Percentiles rank a stretch among this genome's conserved stretches.
Conservation (phyloP, 2,113 vertebrate species). For the pig (Sus scrofa) region T2T-Sscrofa CM000816.6:94198001-94198500, state of each 20-base stretch:
- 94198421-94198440: too few relatives aligned
- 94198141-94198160: not conserved
- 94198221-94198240: not conserved
- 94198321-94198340: conserved; percentile 67
- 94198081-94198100: conserved; percentile 36
- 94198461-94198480: too few relatives aligned
- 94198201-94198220: not conserved
- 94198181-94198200: not conserved
- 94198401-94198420: too few relatives aligned
- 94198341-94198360: conserved; percentile 68
- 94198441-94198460: too few relatives aligned
- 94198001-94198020: not conserved
- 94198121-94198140: not conserved
- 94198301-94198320: conserved; percentile 65
- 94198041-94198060: not conserved
- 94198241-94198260: conserved; percentile 1
- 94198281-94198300: conserved; percentile 38
- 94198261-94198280: conserved; percentile 25
- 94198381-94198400: too few relatives aligned
- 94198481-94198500: too few relatives aligned
- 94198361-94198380: not conserved
- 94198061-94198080: not conserved
- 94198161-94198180: conserved; percentile 50
- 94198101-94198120: not conserved
- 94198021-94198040: not conserved